A percentile compares a stretch with the other conserved stretches of the same genome.
Conservation (phyloP, 2,113 vertebrate genomes). For the Hylia prasina region DNA sequence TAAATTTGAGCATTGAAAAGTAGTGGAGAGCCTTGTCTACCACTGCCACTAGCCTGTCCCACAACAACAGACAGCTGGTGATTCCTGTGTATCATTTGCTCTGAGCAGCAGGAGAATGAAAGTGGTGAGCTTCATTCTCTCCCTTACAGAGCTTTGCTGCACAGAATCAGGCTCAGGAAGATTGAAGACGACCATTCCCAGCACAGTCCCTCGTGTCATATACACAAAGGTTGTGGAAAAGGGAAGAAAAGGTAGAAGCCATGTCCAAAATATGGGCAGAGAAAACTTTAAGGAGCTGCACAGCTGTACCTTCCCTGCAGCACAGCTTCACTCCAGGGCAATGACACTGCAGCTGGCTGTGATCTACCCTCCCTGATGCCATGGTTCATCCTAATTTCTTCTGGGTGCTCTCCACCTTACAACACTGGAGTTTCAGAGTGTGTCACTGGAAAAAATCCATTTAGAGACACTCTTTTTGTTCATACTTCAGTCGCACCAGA, state of each 20-base stretch:
- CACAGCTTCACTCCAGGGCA: not conserved
- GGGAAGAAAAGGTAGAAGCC: not conserved
- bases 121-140: not conserved
- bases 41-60: not conserved
- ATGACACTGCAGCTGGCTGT: not conserved
- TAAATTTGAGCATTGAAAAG: not conserved
- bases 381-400: not conserved
- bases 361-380: not conserved
- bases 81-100: not conserved
- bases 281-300: not conserved
- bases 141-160: not conserved
- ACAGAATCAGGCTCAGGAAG: not conserved
- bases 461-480: not conserved
- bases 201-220: not conserved
- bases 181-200: not conserved
- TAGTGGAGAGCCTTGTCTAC: not conserved
- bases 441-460: not conserved
- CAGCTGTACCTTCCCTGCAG: not conserved
- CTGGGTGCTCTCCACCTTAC: not conserved
- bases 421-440: not conserved
- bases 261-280: not conserved
- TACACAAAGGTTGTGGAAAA: not conserved
- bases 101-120: not conserved
- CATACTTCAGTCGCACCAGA: not conserved
- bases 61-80: not conserved